Base-by-base conservation (phyloP, 2,797 vertebrate species). In the Poliocrania exsul region DNA sequence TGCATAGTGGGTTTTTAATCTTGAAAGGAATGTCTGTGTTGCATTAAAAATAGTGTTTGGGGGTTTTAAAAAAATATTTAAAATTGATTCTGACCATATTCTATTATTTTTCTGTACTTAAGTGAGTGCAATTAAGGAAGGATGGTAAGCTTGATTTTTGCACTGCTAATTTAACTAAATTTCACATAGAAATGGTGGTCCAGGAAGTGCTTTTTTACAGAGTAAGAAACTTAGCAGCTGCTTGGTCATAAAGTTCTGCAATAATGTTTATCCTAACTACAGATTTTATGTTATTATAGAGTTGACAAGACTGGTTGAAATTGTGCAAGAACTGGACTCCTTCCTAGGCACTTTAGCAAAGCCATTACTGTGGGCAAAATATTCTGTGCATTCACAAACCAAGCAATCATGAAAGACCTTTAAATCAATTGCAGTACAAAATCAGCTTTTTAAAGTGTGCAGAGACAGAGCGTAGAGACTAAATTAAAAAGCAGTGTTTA, bases 1-100 rank as follows among this genome's bases (percentile, higher is more conserved):
- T 28, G 3, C 5, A 62, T 16, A 46, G 11, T 18, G 16, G 8
- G 3, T 2, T 29, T 79, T 44, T 8, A 9, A 31, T 47, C 19
- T 84, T 58, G 16, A 92, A 66, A 58, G 58, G 0, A 67, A 33
- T 25, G 5, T 7, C 13, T 51, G 1, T 23, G 7, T 51, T 78
- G 13, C 13, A 89, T 23, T 62, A 51, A 71, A 86, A 84, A 71
- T 31, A 35, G 12, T 35, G 11, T 4, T 1, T 6, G 7, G 6
- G 1, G 0, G 1, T 26, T 73, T 47, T 77, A 26, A 2, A 40
- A 35, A 9, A 5, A 40, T 49, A 8, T 84, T 2, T 14, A 54
- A 61, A 84, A 50, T 19, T 3, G 16, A 60, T 81, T 80, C 38
- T 61, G n/a, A 20, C 1, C 4, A 29, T 50, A 67, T 60, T 6